Evolutionary conservation across 2,888 invertebrate genomes (phyloP), one percentile per base, ranked within the genome.

Genomic region (Chloroclysta siterata): DNA sequence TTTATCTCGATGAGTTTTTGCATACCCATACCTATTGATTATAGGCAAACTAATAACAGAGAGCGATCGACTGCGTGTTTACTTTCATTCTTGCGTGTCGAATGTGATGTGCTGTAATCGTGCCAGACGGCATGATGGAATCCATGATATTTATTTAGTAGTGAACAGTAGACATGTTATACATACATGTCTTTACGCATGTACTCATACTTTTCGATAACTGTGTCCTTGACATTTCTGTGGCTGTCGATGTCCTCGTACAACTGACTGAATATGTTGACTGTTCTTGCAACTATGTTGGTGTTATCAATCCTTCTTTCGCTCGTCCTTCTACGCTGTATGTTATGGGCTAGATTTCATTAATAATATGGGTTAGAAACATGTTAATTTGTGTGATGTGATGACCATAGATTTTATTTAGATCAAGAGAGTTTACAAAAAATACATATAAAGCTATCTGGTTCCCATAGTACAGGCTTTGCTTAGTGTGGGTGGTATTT

Each of bases 1-100:
- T 60, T 68, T 69, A 72, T 73, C 70, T 75, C 66, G 66, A 73
- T 74, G 71, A 70, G 69, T 74, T 74, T 73, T 69, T 75, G 72
- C 73, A 73, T 72, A 71, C 66, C 76, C 73, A 65, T 77, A 79
- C 68, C 53, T 64, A 78, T 74, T 77, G 72, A 75, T 80, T 77
- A 76, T 69, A 74, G 46, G 69, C 76, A 76, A 77, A 73, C 73
- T 78, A 75, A 80, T 79, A 76, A 80, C 73, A 79, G 78, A 81
- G 78, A 78, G 75, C 77, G 75, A 75, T 80, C 66, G 63, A 63
- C 80, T 75, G 83, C 81, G 83, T 82, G 82, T 75, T 66, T 74
- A 75, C 75, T 80, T 80, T 82, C 77, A 68, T 74, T 74, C 72
- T 72, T 77, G 81, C 81, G 79, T 82, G 77, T 72, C 67, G 68